Evolutionary conservation across 2,113 vertebrate genomes (phyloP), one percentile per base, ranked within the genome.

Genomic region (Pangasianodon hypophthalmus): DNA sequence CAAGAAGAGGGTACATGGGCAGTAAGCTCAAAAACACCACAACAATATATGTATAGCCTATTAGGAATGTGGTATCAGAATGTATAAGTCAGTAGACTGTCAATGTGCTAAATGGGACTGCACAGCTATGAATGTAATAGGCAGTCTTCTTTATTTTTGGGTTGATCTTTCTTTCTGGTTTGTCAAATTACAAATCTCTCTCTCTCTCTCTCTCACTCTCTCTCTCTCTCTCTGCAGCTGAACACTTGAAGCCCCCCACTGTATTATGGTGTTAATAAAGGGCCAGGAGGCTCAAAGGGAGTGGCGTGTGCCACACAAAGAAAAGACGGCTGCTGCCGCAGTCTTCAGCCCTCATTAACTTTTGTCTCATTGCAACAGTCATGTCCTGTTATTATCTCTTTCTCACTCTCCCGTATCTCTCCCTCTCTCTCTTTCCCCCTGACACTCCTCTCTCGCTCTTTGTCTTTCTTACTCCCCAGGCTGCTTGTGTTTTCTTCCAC

Each of bases 321-420:
- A 92, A 90, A 44, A 94, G 94, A 93, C 93, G 77, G 87, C 91
- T 73, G 88, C 94, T 94, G 93, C 94, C 90, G 94, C 94, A 94
- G 94, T 94, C 95, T 95, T 96, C 94, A 95, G 94, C 95, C 92
- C 93, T 95, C 95, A 95, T 96, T 95, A 95, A 95, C 94, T 95
- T 95, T 94, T 95, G 95, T 96, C 93, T 96, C 93, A 94, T 95
- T 94, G 95, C 89, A 67, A 91, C 94, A 93, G 90, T 87, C 89
- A 86, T 91, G 88, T 88, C 87, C 87, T 87, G 79, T 88, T 92
- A 92, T 92, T 92, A 92, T 93, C 86, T 90, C 86, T 82, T 88
- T 90, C 90, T 88, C 84, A 85, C 82, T 75, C 83, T 88, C 77
- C 41, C 6, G 21, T 62, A 4, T 32, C 44, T 62, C 87, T 62